Conservation (phyloP, 2,113 vertebrate genomes). For the Mobula hypostoma region DNA sequence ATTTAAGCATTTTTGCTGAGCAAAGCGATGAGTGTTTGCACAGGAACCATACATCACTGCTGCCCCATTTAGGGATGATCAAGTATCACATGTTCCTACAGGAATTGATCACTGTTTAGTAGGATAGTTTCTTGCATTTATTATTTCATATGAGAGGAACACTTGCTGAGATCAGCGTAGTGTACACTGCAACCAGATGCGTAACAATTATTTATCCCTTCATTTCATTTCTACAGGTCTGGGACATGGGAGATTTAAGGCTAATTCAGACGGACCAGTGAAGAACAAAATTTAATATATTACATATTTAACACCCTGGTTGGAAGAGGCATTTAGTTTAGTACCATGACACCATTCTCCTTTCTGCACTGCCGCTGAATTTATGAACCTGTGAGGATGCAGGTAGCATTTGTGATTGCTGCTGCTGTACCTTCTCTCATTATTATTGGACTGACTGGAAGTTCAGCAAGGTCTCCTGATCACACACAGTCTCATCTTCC, state of each 20-base stretch:
- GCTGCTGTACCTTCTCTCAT: not conserved
- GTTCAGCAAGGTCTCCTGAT: not conserved
- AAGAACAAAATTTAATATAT: not conserved
- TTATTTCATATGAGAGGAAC: conserved; percentile 52
- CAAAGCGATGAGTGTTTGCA: conserved; percentile 44
- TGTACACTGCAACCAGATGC: not conserved
- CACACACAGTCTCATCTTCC: not conserved
- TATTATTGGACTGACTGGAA: not conserved
- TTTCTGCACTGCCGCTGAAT: not conserved
- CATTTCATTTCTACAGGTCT: conserved; percentile 9
- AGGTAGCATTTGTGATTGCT: not conserved
- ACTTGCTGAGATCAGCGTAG: conserved; percentile 29
- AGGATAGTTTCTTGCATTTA: conserved; percentile 53
- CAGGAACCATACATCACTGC: conserved; percentile 53
- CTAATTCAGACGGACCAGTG: not conserved
- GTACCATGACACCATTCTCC: not conserved
- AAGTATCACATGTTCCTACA: conserved; percentile 46
- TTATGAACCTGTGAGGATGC: not conserved
- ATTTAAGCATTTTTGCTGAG: conserved; percentile 53
- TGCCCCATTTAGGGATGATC: conserved; percentile 55
- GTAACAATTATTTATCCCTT: conserved; percentile 18
- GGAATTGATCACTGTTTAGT: conserved; percentile 65
- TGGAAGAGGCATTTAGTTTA: not conserved
- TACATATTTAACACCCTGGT: not conserved
- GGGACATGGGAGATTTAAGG: not conserved